These are phyloP conservation scores for Lasioglossum vierecki DNA, from an alignment of 2,888 invertebrate species.

Conservation along the genomic window DNA sequence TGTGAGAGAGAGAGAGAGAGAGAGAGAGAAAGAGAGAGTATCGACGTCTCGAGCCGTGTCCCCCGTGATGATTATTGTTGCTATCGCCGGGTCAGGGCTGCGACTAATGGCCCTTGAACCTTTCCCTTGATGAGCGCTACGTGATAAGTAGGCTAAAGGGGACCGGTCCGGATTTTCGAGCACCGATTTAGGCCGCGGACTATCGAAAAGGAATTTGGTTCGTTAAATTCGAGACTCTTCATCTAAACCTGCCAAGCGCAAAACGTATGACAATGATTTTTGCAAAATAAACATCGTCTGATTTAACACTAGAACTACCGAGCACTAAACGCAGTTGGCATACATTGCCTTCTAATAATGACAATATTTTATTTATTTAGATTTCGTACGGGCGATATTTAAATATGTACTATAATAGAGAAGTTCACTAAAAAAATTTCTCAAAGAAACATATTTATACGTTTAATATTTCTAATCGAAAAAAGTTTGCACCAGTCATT, in stretches of 20 bases:
- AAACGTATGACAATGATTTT: too few relatives aligned
- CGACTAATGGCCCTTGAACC: constrained; percentile 8
- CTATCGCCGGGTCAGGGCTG: constrained; percentile 6
- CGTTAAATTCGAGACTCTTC: background rate
- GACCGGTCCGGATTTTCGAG: background rate
- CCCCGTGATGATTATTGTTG: constrained; percentile 6
- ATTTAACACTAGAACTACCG: too few relatives aligned
- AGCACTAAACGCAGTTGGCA: too few relatives aligned
- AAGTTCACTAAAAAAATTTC: too few relatives aligned
- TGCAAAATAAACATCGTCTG: background rate
- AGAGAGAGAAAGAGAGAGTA: background rate
- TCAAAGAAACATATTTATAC: too few relatives aligned
- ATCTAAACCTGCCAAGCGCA: background rate
- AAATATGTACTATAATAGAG: too few relatives aligned
- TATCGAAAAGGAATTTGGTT: background rate
- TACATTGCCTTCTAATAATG: too few relatives aligned
- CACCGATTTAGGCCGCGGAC: background rate
- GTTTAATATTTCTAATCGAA: too few relatives aligned
- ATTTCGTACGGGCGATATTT: too few relatives aligned
- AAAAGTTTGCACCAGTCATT: too few relatives aligned
- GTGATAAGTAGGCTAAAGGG: constrained; percentile 1
- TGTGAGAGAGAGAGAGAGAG: too few relatives aligned
- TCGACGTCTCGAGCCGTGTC: constrained; percentile 12
- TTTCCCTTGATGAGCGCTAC: background rate
- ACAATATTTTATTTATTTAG: too few relatives aligned